phyloP scores from a whole-genome alignment of 2,113 vertebrate species.

The Pelecanus crispus region DNA sequence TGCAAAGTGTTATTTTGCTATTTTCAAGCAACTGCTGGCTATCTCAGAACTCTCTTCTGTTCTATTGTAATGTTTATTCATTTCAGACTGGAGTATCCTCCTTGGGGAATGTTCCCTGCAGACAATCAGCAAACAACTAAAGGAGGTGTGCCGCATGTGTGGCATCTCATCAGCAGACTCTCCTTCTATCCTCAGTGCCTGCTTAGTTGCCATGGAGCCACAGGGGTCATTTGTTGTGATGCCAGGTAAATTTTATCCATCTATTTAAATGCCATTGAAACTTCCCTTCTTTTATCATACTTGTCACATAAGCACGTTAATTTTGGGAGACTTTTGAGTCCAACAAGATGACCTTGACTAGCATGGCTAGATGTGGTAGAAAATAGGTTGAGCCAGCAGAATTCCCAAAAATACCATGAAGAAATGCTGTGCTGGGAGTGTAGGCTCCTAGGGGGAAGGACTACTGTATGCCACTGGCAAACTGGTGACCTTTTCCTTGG shows the following conservation, averaged over 20 bases:
- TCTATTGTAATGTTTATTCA: not conserved
- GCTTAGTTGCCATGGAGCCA: constrained; percentile 96
- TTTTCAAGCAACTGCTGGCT: not conserved
- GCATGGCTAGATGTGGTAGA: not conserved
- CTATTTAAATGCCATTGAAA: not conserved
- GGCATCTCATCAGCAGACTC: constrained; percentile 92
- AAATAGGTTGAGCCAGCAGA: not conserved
- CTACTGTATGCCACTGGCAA: not conserved
- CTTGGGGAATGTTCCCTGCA: constrained; percentile 95
- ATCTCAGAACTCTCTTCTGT: not conserved
- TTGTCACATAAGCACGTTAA: not conserved
- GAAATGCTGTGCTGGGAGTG: fast-evolving
- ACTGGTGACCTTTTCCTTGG: not conserved
- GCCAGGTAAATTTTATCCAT: constrained; percentile 79
- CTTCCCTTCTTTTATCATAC: not conserved
- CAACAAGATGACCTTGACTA: not conserved
- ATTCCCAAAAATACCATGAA: not conserved
- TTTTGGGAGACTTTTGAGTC: not conserved
- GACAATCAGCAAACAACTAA: constrained; percentile 91
- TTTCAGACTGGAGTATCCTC: constrained; percentile 93
- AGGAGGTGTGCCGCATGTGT: constrained; percentile 93
- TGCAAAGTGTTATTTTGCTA: not conserved
- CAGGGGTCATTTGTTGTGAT: constrained; percentile 96
- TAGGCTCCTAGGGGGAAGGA: not conserved
- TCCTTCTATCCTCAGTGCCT: constrained; percentile 94